phyloP scores from a whole-genome alignment of 2,797 vertebrate genomes.

The Hylomyscus alleni region DNA sequence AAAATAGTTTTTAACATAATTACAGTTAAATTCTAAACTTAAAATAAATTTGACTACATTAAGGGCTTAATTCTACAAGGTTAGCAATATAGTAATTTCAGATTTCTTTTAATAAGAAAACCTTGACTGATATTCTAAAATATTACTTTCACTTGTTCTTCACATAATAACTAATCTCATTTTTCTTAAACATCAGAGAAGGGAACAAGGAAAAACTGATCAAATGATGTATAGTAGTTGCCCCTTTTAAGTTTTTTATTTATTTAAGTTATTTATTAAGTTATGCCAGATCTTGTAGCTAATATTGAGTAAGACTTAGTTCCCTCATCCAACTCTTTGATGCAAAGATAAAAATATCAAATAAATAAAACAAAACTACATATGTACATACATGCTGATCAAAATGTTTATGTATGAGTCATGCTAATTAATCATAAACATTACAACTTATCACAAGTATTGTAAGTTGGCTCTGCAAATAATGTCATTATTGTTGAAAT shows the following conservation, averaged over 20 bases:
- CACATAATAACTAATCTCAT: background rate
- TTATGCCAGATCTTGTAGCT: background rate
- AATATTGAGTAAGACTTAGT: conserved; percentile 42
- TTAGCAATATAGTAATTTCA: conserved; percentile 23
- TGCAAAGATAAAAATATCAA: conserved; percentile 63
- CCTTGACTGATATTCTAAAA: conserved; percentile 33
- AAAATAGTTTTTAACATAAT: background rate
- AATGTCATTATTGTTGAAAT: conserved; percentile 49
- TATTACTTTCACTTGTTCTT: conserved; percentile 22
- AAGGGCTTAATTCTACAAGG: conserved; percentile 65
- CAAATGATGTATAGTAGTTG: conserved; percentile 3
- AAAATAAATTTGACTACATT: background rate
- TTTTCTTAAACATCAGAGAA: conserved; percentile 65
- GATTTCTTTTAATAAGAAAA: conserved; percentile 23
- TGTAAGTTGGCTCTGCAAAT: conserved; percentile 34
- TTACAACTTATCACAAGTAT: conserved; percentile 35
- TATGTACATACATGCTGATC: background rate
- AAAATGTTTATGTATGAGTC: conserved; percentile 53
- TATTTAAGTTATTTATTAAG: background rate
- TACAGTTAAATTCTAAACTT: conserved; percentile 51
- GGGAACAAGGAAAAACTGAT: conserved; percentile 27
- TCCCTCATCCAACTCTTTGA: conserved; percentile 21
- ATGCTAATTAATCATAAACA: conserved; percentile 22
- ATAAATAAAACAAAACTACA: conserved; percentile 41
- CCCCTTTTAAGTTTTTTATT: background rate